These are phyloP conservation scores for Thymelicus lineola DNA, from an alignment of 2,888 invertebrate genomes.

Conservation along the genomic window DNA sequence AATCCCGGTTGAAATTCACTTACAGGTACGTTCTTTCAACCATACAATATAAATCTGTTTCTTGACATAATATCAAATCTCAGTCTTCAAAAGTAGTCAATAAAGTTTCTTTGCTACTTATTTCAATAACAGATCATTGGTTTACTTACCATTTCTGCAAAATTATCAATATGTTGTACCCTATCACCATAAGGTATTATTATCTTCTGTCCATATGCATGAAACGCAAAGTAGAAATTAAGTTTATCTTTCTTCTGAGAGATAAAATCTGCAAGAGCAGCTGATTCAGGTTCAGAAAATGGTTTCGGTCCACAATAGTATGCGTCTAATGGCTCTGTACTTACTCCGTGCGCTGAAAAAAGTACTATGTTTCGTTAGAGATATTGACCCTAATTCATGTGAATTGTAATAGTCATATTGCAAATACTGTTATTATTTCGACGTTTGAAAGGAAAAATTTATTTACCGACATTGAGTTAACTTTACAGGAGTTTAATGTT, in stretches of 20 bases:
- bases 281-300: constrained; percentile 71
- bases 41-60: too few relatives aligned
- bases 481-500: too few relatives aligned
- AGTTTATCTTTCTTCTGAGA: constrained; percentile 54
- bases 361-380: background rate
- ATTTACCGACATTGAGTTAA: too few relatives aligned
- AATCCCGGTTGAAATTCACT: too few relatives aligned
- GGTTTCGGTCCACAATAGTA: constrained; percentile 60
- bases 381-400: too few relatives aligned
- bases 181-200: constrained; percentile 84
- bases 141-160: constrained; percentile 63
- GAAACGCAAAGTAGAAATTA: constrained; percentile 86
- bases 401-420: too few relatives aligned
- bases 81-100: too few relatives aligned
- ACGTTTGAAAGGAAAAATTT: too few relatives aligned
- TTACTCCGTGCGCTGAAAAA: constrained; percentile 56
- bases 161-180: constrained; percentile 74
- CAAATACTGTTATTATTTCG: too few relatives aligned
- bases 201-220: constrained; percentile 87
- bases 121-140: background rate
- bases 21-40: too few relatives aligned
- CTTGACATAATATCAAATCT: too few relatives aligned
- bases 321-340: constrained; percentile 49
- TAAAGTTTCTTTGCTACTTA: too few relatives aligned
- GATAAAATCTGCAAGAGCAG: constrained; percentile 55